Conservation (phyloP, 2,113 vertebrate genomes). For the Dolichotis patagonum region DNA sequence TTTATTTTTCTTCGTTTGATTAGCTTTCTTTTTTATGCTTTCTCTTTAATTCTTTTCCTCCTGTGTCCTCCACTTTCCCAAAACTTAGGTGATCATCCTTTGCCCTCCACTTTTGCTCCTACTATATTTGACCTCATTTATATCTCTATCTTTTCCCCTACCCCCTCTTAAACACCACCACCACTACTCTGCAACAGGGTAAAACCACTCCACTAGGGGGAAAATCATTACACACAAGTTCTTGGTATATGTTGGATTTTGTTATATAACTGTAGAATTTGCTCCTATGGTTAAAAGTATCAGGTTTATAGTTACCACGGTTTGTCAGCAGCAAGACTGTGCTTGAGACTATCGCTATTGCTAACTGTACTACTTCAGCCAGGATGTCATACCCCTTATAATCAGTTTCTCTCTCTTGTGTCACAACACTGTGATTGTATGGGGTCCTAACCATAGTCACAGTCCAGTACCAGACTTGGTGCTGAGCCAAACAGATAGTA, state of each 20-base stretch:
- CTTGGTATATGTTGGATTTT: background rate
- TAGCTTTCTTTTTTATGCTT: background rate
- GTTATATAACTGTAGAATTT: background rate
- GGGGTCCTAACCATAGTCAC: background rate
- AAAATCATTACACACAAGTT: background rate
- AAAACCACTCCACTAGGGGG: background rate
- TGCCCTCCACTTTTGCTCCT: background rate
- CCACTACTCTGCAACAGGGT: background rate
- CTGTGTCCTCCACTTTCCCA: background rate
- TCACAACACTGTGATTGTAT: background rate
- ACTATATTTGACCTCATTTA: background rate
- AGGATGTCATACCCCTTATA: background rate
- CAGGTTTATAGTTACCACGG: background rate
- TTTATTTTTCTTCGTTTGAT: background rate
- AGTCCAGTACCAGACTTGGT: background rate
- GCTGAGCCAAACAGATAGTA: background rate
- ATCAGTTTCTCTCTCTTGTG: background rate
- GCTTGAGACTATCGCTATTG: background rate
- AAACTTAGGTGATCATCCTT: background rate
- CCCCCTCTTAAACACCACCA: background rate
- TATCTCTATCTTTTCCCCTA: background rate
- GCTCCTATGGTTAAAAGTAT: background rate
- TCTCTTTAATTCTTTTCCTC: background rate
- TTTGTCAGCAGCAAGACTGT: background rate
- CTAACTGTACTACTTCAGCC: background rate